Conservation (phyloP, 2,113 vertebrate species). For the Hassar affinis region DNA sequence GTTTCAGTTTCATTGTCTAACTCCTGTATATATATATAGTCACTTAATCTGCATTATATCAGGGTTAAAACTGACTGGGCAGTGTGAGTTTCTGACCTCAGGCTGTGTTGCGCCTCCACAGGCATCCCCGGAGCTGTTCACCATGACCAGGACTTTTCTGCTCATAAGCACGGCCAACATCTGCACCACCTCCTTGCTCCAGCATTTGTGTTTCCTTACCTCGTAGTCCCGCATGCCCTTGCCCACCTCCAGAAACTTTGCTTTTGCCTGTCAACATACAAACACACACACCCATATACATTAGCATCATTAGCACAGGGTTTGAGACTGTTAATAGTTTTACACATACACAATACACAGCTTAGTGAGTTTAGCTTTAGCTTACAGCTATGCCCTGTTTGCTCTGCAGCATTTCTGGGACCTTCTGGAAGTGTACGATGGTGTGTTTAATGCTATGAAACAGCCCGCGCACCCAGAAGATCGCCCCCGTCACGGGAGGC, state of each 20-base stretch:
- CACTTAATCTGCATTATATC: too few relatives aligned
- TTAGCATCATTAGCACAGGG: background rate
- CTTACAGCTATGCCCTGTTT: conserved; percentile 74
- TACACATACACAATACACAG: background rate
- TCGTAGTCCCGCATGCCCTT: conserved; percentile 78
- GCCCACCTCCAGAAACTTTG: conserved; percentile 77
- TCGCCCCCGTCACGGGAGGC: conserved; percentile 84
- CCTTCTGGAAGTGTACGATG: conserved; percentile 79
- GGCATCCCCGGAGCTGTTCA: conserved; percentile 32
- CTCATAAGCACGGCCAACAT: conserved; percentile 76
- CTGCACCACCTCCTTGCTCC: conserved; percentile 69
- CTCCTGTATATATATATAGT: too few relatives aligned
- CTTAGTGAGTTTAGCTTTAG: too few relatives aligned
- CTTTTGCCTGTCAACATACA: conserved; percentile 72
- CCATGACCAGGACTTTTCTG: conserved; percentile 70
- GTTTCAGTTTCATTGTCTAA: too few relatives aligned
- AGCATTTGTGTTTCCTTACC: conserved; percentile 71
- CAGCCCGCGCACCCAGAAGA: conserved; percentile 83
- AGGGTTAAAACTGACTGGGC: too few relatives aligned
- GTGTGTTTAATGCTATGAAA: conserved; percentile 76
- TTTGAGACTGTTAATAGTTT: background rate
- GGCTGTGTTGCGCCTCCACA: conserved; percentile 27
- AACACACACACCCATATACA: background rate
- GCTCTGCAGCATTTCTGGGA: conserved; percentile 73
- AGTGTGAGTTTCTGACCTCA: conserved; percentile 59